Evolutionary conservation across 1,140 invertebrate species (phyloP).

Genomic region (Andricus grossulariae): DNA sequence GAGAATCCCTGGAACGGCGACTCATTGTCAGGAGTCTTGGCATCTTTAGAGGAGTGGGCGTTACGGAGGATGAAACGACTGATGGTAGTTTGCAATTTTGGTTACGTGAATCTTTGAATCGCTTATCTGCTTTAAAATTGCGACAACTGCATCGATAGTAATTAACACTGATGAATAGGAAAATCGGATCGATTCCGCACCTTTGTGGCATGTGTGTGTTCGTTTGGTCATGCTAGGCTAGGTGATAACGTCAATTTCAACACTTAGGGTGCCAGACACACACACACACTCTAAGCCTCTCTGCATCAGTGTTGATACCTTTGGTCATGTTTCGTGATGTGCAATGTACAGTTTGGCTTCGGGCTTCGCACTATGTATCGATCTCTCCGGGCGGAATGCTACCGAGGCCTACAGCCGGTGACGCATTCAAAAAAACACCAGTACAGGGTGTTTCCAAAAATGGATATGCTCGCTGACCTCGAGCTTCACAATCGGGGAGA

Average conservation of each 20-base stretch:
- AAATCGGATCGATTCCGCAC: slow-evolving; percentile 6
- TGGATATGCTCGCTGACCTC: neutral
- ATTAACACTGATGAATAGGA: slow-evolving; percentile 18
- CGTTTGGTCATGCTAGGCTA: slow-evolving; percentile 35
- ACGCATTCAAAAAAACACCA: slow-evolving; percentile 37
- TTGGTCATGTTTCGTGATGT: slow-evolving; percentile 47
- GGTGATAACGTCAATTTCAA: slow-evolving; percentile 35
- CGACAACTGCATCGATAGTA: neutral
- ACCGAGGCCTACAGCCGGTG: slow-evolving; percentile 45
- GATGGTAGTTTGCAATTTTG: slow-evolving; percentile 50
- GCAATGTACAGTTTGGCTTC: slow-evolving; percentile 65
- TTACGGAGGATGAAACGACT: slow-evolving; percentile 37
- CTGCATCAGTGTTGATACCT: slow-evolving; percentile 32
- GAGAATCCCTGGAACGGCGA: neutral
- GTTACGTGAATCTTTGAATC: neutral
- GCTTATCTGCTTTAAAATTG: neutral
- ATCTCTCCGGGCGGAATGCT: slow-evolving; percentile 57
- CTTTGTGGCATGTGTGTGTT: slow-evolving; percentile 21
- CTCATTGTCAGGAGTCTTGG: slow-evolving; percentile 27
- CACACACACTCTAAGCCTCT: slow-evolving; percentile 20
- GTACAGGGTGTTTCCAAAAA: slow-evolving; percentile 13
- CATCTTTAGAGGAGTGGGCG: slow-evolving; percentile 17
- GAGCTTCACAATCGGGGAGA: too few relatives aligned
- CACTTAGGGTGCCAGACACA: slow-evolving; percentile 39
- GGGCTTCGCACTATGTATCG: slow-evolving; percentile 66